phyloP scores from a whole-genome alignment of 2,797 vertebrate genomes.

The Sebastes glaucus region DNA sequence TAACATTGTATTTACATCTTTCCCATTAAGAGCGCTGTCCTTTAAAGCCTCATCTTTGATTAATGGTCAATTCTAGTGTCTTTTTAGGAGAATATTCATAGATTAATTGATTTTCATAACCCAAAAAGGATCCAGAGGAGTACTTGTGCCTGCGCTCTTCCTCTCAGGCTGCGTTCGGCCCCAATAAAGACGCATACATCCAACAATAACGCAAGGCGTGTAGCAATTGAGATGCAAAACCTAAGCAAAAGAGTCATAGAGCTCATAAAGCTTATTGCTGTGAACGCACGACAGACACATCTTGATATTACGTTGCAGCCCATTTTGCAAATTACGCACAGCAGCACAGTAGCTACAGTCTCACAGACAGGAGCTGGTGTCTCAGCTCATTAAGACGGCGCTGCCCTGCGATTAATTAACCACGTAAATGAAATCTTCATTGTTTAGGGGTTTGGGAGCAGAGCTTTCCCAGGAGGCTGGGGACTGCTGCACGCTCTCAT shows the following conservation, averaged over 20 bases:
- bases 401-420: slow-evolving; percentile 61
- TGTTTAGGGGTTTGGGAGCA: slow-evolving; percentile 53
- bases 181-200: neutral
- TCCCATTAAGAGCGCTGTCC: neutral
- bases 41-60: neutral
- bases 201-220: neutral
- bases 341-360: slow-evolving; percentile 7
- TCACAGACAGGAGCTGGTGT: slow-evolving; percentile 25
- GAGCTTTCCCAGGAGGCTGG: slow-evolving; percentile 19
- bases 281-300: neutral
- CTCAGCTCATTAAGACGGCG: slow-evolving; percentile 52
- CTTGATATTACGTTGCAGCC: neutral
- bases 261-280: neutral
- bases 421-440: slow-evolving; percentile 60
- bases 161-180: neutral
- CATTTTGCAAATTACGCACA: neutral
- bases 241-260: neutral
- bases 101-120: neutral
- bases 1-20: neutral
- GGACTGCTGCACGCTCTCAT: neutral
- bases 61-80: neutral
- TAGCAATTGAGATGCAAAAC: neutral
- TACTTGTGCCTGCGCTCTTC: neutral
- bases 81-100: neutral
- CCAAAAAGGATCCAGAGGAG: neutral